Conservation (phyloP, 2,797 vertebrate species). For the Sarcophilus harrisii region DNA sequence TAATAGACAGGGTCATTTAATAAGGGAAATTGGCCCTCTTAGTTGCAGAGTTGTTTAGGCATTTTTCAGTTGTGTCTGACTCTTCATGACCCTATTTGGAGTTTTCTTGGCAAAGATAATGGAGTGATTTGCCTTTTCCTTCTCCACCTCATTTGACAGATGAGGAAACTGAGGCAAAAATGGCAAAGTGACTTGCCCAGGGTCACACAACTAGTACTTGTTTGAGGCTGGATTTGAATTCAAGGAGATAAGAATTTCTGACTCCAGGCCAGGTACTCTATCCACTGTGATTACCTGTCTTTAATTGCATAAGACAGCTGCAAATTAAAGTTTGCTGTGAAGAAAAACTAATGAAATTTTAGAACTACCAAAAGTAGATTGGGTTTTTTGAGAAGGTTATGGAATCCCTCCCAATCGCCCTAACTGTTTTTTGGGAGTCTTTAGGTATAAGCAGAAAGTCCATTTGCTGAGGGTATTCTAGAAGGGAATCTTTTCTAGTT, state of each 20-base stretch:
- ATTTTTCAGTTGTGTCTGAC: background rate
- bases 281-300: background rate
- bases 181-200: background rate
- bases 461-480: background rate
- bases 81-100: background rate
- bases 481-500: background rate
- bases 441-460: background rate
- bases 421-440: background rate
- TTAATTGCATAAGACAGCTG: background rate
- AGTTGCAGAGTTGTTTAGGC: background rate
- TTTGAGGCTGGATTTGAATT: background rate
- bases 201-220: background rate
- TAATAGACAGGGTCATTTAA: background rate
- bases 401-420: background rate
- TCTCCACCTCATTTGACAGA: background rate
- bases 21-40: background rate
- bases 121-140: background rate
- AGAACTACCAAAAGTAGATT: background rate
- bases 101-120: background rate
- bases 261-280: background rate
- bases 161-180: background rate
- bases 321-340: background rate
- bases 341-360: background rate
- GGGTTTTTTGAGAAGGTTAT: background rate
- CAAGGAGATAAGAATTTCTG: background rate